These are phyloP conservation scores for Holothuria glaberrima DNA, from an alignment of 35 echinoderm and acorn worm species.

Conservation along the genomic window DNA sequence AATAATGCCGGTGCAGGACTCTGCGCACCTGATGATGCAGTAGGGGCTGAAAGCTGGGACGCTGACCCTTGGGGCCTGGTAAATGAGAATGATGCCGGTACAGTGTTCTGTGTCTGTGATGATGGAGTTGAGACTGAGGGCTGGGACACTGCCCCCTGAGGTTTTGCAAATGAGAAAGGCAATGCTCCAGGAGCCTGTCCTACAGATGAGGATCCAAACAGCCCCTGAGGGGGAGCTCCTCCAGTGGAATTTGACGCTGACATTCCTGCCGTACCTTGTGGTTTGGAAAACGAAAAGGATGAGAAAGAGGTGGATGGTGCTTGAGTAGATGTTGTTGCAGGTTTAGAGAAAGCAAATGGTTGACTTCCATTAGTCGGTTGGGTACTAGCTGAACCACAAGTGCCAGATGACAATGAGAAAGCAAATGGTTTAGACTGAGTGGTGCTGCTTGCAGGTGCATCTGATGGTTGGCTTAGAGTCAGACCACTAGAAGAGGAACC, in stretches of 20 bases:
- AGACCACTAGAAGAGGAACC: too few species aligned
- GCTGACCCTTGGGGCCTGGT: not conserved
- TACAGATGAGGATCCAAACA: not conserved
- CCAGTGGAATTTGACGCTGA: not conserved
- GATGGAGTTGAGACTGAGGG: not conserved
- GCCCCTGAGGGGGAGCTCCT: not conserved
- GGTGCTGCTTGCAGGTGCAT: not conserved
- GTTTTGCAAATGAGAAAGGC: constrained; percentile 11
- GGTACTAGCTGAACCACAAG: not conserved
- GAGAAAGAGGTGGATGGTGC: not conserved
- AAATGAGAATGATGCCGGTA: constrained; percentile 35
- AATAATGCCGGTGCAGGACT: not conserved
- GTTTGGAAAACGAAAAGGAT: not conserved
- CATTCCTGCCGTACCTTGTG: too few species aligned
- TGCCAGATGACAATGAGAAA: not conserved
- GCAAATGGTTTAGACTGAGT: not conserved
- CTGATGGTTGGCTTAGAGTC: not conserved
- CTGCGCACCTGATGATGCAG: not conserved
- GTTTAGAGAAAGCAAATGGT: not conserved
- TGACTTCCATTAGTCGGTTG: not conserved
- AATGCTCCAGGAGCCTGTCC: not conserved
- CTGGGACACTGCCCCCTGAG: not conserved
- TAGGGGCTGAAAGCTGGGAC: not conserved
- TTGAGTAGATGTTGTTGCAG: not conserved
- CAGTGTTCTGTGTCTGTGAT: not conserved